Conservation (phyloP, 2,797 vertebrate genomes). For the Trichosurus vulpecula region DNA sequence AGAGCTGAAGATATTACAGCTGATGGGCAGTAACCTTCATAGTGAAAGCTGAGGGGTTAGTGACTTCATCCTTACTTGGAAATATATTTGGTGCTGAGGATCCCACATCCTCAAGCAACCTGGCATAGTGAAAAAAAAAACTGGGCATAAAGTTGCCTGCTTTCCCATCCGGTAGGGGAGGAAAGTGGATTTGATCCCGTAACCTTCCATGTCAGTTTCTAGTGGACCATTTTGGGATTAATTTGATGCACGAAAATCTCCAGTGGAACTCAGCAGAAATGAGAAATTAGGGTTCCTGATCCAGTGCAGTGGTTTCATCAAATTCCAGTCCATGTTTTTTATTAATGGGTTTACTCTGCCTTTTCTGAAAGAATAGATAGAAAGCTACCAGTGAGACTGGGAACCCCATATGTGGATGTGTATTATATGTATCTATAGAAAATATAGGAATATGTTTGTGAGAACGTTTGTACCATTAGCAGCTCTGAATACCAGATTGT, state of each 20-base stretch:
- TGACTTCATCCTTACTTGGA: constrained; percentile 41
- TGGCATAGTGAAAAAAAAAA: constrained; percentile 57
- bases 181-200: constrained; percentile 50
- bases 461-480: not conserved
- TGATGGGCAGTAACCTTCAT: constrained; percentile 15
- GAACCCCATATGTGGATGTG: not conserved
- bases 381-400: constrained; percentile 1
- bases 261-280: constrained; percentile 65
- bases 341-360: constrained; percentile 68
- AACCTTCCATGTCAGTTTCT: constrained; percentile 59
- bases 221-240: constrained; percentile 33
- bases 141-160: constrained; percentile 63
- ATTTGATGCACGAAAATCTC: constrained; percentile 57
- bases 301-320: constrained; percentile 67
- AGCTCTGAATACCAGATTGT: constrained; percentile 16
- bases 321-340: constrained; percentile 66
- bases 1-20: constrained; percentile 50
- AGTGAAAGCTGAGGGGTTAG: constrained; percentile 23
- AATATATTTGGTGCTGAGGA: constrained; percentile 36
- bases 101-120: constrained; percentile 62
- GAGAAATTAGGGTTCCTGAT: constrained; percentile 67
- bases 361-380: constrained; percentile 38
- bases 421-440: not conserved
- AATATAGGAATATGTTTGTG: not conserved
- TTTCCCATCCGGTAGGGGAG: constrained; percentile 62